Conservation (phyloP, 1,140 invertebrate species). For the Anoplophora glabripennis region DNA sequence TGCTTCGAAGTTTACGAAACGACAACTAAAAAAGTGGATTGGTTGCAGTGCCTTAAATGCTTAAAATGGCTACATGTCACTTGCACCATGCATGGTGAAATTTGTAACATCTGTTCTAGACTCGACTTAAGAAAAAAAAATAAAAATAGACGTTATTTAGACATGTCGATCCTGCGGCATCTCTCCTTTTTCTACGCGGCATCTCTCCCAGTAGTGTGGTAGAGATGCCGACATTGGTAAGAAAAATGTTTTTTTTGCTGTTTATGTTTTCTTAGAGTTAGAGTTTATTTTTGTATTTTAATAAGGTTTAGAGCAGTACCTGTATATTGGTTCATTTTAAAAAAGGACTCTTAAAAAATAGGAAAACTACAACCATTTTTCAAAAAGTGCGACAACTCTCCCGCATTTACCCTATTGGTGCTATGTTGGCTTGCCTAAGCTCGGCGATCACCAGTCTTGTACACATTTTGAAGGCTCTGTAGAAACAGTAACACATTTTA, state of each 20-base stretch:
- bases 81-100: background rate
- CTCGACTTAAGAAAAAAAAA: background rate
- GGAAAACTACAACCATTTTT: background rate
- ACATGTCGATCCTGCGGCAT: background rate
- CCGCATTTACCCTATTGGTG: too few species aligned
- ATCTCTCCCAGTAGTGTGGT: constrained; percentile 1
- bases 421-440: too few species aligned
- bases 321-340: background rate
- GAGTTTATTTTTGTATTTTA: constrained; percentile 2
- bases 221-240: background rate
- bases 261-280: background rate
- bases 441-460: too few species aligned
- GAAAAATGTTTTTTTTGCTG: background rate
- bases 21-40: background rate
- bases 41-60: too few species aligned
- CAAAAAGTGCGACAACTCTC: background rate
- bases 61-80: too few species aligned
- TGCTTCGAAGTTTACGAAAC: background rate
- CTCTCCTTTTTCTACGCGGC: too few species aligned
- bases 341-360: background rate
- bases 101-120: constrained; percentile 3
- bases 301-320: background rate
- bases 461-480: too few species aligned
- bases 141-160: background rate
- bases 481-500: too few species aligned